Evolutionary conservation across 1,140 invertebrate genomes (phyloP), one percentile per base, ranked within the genome.

Genomic region (Meloidogyne hapla): DNA sequence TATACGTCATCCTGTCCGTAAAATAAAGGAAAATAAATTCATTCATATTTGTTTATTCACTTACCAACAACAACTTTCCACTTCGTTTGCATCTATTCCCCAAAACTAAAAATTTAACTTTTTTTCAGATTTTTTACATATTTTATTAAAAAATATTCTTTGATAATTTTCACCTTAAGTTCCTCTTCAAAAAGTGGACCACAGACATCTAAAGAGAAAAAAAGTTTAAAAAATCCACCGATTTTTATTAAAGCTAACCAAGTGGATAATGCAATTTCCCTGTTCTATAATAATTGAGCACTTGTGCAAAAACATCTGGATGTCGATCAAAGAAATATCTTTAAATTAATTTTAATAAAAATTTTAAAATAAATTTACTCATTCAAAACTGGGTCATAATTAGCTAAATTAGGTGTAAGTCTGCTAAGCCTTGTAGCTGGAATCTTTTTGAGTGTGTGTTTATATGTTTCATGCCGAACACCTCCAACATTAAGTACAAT

Each of bases 121-220:
- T 33, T 33, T 33, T 33, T 33, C 33, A 33, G 33, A 33, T 33
- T 33, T 33, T 33, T 33, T 33, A 33, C 8, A 62, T 45, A 21
- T 66, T 74, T 26, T 65, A 26, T 21, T 23, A 33, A 71, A 12
- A 66, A 69, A 62, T 42, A 28, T n/a, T 69, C 8, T 69, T 69
- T 23, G 56, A 21, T 23, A 33, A 62, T 64, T 73, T 33, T 21
- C 15, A 84, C 83, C 70, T 87, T 84, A 12, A 86, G 90, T 88
- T 96, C 96, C 87, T 96, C 95, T 88, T 99, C 96, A 87, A 98
- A 99, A 65, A 98, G 90, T 56, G 96, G 96, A 28, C 95, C 95
- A 86, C 96, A 98, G 3, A 98, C 95, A 87, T 98, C 94, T 33
- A 56, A 56, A 56, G 5, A n/a, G n/a, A 18, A 56, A 48, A 62